Base-by-base conservation (phyloP, 2,797 vertebrate genomes). In the Hoplostethus atlanticus region DNA sequence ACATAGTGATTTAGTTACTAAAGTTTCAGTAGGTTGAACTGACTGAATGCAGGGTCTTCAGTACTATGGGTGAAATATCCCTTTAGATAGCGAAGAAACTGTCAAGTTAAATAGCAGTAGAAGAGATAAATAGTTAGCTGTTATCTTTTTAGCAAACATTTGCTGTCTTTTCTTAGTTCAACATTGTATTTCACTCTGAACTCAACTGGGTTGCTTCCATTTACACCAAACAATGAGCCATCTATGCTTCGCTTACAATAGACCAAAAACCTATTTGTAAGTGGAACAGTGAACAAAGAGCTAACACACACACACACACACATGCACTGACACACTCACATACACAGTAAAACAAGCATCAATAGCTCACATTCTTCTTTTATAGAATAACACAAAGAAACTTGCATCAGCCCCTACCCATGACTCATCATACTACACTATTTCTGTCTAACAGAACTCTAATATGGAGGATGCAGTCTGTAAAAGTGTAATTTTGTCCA, bases 271-370 rank as follows among this genome's bases (percentile, higher is more conserved):
- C 71, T 64, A 69, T 79, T 73, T 81, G 78, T 82, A 34, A 80
- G 54, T 50, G 48, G 57, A 79, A 83, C 83, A 86, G 69, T 48
- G 64, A 65, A 80, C 83, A 89, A 81, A 81, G 79, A 70, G n/a
- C 13, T 42, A 40, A 60, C 52, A 60, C 30, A 76, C 61, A 80
- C 7, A 61, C 15, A 53, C 50, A 62, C 64, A 40, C 21, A 21
- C 21, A 21, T 21, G 21, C 21, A 21, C 21, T 21, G 21, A 21
- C 21, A 21, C 21, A 21, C 21, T 21, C 50, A 56, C 38, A 64
- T 31, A 40, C 40, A 44, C 67, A 67, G 16, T 17, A 15, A 67
- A 53, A 80, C 76, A 59, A 79, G 64, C 8, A 42, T 75, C 64
- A 66, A 79, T 56, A 52, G 54, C 66, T 76, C 40, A 52, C 59